Percentiles rank a stretch among this genome's conserved stretches.
Conservation (phyloP, 2,113 vertebrate species). For the Grammomys dolichurus region DNA sequence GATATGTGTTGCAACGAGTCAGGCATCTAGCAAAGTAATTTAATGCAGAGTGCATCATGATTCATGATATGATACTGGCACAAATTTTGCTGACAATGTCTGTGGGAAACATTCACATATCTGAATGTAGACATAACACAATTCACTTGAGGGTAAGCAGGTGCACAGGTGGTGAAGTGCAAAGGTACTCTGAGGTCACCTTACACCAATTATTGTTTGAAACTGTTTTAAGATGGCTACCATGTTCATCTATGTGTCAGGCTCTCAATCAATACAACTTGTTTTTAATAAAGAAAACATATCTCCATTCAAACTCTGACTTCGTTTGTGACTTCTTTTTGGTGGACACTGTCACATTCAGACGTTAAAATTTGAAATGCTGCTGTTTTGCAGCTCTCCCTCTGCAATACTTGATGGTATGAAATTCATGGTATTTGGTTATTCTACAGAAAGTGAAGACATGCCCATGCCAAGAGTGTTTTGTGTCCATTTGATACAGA, state of each 20-base stretch:
- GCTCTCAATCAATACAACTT: not conserved
- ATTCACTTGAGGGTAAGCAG: not conserved
- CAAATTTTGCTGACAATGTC: not conserved
- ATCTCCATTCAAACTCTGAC: not conserved
- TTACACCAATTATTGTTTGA: not conserved
- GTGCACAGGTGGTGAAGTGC: not conserved
- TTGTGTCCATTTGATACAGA: not conserved
- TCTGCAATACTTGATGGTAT: not conserved
- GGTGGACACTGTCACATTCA: not conserved
- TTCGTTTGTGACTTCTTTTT: not conserved
- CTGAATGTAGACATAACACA: not conserved
- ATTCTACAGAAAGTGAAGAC: not conserved
- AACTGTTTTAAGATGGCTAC: not conserved
- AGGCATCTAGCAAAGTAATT: not conserved
- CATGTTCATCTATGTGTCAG: not conserved
- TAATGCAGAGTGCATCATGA: not conserved
- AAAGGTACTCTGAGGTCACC: not conserved
- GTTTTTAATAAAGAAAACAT: slow-evolving; percentile 17
- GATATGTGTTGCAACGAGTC: not conserved
- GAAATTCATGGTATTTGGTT: not conserved
- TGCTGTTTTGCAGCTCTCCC: not conserved
- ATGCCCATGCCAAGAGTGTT: not conserved
- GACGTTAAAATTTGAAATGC: not conserved
- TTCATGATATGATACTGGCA: not conserved
- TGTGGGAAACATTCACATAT: not conserved